Base-by-base conservation (phyloP, 1,140 invertebrate species). In the Eciton burchellii region DNA sequence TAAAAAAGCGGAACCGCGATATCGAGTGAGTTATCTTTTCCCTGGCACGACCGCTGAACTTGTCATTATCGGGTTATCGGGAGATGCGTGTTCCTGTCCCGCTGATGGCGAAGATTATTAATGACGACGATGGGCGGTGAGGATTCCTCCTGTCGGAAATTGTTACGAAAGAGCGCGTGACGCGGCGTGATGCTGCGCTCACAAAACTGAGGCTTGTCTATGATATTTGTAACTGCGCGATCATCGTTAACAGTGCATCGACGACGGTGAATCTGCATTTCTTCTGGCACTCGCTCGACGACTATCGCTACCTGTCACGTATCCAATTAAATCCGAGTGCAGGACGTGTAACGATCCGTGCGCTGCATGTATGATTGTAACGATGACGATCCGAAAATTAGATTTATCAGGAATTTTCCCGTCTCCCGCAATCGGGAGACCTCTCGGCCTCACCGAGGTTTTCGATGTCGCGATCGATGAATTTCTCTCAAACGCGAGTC, bases 1-100 rank as follows among this genome's bases (percentile, higher is more conserved):
- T n/a, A 26, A 63, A 76, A 63, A 76, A 76, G 9, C 14, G 29
- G 52, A 65, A 76, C 59, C 59, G 41, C 54, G 41, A 59, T 54
- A 65, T 76, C 60, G 41, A 76, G 47, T 65, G 45, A 65, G 60
- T 76, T 65, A 76, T 76, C 47, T 76, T 76, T 76, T 65, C 52
- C 9, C 9, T n/a, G 49, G 19, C 29, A 49, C 29, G 72, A 76
- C 63, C 60, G 19, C 45, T 52, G 59, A 76, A 76, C 73, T 76
- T 76, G 73, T 76, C 73, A 65, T 65, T 65, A 54, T 76, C n/a
- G n/a, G 47, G 52, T 76, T 76, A 76, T 24, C 19, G 41, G 52
- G 73, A 65, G 29, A 5, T 54, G n/a, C n/a, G 52, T 35, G 45
- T 26, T 41, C 47, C 59, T 52, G 73, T 76, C 73, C n/a, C 45